A percentile compares a stretch with the other conserved stretches of the same genome.
Conservation (phyloP, 2,888 invertebrate genomes). For the Brachypalpus laphriformis region DNA sequence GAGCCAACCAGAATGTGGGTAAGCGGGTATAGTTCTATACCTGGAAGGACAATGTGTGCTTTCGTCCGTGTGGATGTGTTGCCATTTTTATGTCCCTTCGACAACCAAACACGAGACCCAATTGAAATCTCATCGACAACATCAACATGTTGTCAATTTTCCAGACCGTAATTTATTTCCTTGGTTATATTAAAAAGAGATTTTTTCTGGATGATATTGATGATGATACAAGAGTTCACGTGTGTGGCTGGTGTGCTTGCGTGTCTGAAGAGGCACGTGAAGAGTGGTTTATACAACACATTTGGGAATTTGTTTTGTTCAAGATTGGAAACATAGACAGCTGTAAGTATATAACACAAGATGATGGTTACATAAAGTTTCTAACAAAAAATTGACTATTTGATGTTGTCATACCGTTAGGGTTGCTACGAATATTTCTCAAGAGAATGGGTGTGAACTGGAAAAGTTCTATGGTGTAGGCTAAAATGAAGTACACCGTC, state of each 20-base stretch:
- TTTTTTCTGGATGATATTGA: constrained; percentile 44
- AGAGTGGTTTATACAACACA: background rate
- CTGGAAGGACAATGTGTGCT: constrained; percentile 30
- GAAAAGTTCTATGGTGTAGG: background rate
- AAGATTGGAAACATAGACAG: constrained; percentile 18
- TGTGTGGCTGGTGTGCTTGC: constrained; percentile 3
- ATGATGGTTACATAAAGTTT: background rate
- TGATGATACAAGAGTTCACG: constrained; percentile 36
- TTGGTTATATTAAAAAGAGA: constrained; percentile 67
- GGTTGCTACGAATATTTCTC: background rate
- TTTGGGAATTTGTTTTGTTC: constrained; percentile 5
- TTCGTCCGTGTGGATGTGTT: constrained; percentile 36
- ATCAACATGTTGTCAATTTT: constrained; percentile 73
- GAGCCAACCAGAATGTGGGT: background rate
- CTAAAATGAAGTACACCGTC: background rate
- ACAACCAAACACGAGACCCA: constrained; percentile 48
- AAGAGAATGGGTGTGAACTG: background rate
- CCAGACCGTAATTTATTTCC: constrained; percentile 68
- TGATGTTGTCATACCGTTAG: background rate
- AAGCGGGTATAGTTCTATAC: background rate
- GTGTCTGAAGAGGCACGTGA: constrained; percentile 7
- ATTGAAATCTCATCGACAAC: constrained; percentile 71
- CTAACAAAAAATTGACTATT: background rate
- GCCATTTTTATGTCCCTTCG: constrained; percentile 51
- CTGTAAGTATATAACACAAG: background rate